phyloP scores from a whole-genome alignment of 2,797 vertebrate genomes.

The Remorina albescens region DNA sequence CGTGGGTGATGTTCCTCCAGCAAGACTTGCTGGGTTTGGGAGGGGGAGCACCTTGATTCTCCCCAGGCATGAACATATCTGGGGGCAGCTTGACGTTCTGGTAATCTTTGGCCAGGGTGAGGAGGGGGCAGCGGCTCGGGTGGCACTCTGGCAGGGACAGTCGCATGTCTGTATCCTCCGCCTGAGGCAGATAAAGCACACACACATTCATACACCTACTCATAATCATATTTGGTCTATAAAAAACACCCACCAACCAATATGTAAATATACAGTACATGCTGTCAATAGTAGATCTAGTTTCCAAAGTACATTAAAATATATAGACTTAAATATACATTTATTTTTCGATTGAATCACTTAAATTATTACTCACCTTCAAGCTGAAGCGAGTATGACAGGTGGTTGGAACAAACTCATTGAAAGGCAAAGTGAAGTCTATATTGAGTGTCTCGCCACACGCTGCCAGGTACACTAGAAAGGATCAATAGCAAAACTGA shows the following conservation, averaged over 20 bases:
- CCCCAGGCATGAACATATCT: slow-evolving; percentile 89
- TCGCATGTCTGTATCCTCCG: slow-evolving; percentile 95
- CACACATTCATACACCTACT: not conserved
- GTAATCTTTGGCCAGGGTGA: slow-evolving; percentile 95
- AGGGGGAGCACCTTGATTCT: slow-evolving; percentile 85
- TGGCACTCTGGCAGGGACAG: slow-evolving; percentile 98
- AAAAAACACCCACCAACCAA: not conserved
- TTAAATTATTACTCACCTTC: slow-evolving; percentile 84
- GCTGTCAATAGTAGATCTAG: not conserved
- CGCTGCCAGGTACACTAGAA: slow-evolving; percentile 95
- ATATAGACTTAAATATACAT: fast-evolving
- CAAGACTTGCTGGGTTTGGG: slow-evolving; percentile 90
- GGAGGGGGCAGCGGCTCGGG: slow-evolving; percentile 94
- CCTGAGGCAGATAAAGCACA: slow-evolving; percentile 66
- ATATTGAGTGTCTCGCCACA: slow-evolving; percentile 98
- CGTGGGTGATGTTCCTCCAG: slow-evolving; percentile 96
- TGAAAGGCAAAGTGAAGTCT: slow-evolving; percentile 96
- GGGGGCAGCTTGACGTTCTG: slow-evolving; percentile 89
- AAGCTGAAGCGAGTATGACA: slow-evolving; percentile 95
- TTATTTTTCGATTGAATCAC: slow-evolving; percentile 4
- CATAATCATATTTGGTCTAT: not conserved
- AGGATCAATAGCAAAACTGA: slow-evolving; percentile 58
- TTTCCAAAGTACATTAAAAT: not conserved
- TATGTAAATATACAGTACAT: not conserved
- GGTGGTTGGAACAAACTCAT: slow-evolving; percentile 94